Evolutionary conservation across 2,888 invertebrate species (phyloP).

Genomic region (Silvanus unidentatus): DNA sequence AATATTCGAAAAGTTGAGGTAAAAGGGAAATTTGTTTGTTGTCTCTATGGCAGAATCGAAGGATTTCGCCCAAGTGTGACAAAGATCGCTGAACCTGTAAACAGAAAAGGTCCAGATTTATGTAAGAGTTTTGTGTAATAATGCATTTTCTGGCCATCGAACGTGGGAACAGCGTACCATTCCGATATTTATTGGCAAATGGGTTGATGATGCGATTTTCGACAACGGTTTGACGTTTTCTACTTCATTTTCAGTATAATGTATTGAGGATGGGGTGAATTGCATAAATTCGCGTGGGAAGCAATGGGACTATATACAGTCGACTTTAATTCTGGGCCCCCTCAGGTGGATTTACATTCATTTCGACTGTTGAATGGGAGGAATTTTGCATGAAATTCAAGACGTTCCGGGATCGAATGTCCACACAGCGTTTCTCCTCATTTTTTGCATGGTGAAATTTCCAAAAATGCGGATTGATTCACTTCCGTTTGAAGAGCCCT

Average conservation of each 20-base stretch:
- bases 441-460: no score
- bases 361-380: no score
- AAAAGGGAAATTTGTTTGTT: no score
- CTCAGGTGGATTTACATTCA: no score
- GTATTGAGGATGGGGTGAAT: slow-evolving; percentile 21
- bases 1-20: slow-evolving; percentile 19
- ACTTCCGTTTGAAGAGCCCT: no score
- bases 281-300: slow-evolving; percentile 20
- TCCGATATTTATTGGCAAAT: slow-evolving; percentile 10
- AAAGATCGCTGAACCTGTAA: slow-evolving; percentile 1
- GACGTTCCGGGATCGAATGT: no score
- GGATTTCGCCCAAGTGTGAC: slow-evolving; percentile 1
- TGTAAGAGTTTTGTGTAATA: slow-evolving; percentile 27
- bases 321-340: no score
- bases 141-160: slow-evolving; percentile 9
- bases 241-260: slow-evolving; percentile 16
- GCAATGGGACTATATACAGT: no score
- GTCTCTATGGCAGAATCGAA: not conserved
- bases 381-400: no score
- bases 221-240: slow-evolving; percentile 20
- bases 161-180: slow-evolving; percentile 26
- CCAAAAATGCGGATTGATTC: no score
- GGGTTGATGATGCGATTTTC: slow-evolving; percentile 18
- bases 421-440: no score
- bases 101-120: slow-evolving; percentile 21